Conservation (phyloP, 2,797 vertebrate genomes). For the Lacerta agilis region DNA sequence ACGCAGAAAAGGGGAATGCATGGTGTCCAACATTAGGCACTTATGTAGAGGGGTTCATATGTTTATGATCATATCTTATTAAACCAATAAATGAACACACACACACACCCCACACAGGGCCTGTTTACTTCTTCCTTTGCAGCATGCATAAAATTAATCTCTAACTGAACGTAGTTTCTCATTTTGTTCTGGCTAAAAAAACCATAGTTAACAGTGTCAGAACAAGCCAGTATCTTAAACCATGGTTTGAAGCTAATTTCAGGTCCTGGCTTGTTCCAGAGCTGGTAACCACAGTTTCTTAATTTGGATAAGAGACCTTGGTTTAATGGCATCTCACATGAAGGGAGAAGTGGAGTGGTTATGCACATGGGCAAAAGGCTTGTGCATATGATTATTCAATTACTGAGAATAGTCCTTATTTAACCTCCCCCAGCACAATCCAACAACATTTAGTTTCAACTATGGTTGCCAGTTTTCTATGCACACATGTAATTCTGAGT, state of each 20-base stretch:
- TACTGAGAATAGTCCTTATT: background rate
- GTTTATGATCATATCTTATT: background rate
- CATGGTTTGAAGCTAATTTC: background rate
- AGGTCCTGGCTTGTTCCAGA: background rate
- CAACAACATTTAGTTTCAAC: background rate
- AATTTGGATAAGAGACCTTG: background rate
- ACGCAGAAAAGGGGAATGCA: constrained; percentile 6
- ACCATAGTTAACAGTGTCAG: background rate
- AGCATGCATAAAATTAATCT: background rate
- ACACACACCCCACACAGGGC: background rate
- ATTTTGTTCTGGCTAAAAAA: background rate
- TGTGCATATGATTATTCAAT: background rate
- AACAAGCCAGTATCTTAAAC: background rate
- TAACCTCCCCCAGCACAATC: background rate
- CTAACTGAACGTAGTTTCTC: background rate
- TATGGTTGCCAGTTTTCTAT: background rate
- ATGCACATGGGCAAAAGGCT: background rate
- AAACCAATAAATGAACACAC: background rate
- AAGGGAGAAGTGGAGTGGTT: too few relatives aligned
- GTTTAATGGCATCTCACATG: background rate
- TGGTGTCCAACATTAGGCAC: background rate
- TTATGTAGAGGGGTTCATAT: background rate
- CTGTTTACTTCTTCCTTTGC: background rate
- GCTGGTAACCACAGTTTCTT: background rate
- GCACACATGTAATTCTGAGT: background rate